Evolutionary conservation across 2,797 vertebrate species (phyloP).

Genomic region (Tenualosa thibaudeaui): DNA sequence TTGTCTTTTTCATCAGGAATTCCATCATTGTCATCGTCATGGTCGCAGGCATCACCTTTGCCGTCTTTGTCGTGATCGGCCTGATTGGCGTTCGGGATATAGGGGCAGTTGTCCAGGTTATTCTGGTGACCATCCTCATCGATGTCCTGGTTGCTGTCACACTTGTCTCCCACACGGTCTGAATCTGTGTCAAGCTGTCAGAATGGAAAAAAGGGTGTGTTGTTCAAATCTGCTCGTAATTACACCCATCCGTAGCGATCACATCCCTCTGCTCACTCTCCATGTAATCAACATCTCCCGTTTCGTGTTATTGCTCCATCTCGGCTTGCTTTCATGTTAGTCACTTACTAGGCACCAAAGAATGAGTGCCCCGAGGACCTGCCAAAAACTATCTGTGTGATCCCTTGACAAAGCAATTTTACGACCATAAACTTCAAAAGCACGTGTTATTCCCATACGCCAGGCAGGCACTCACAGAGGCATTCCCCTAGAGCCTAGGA

Average conservation of each 20-base stretch:
- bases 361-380: constrained; percentile 27
- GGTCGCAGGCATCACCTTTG: constrained; percentile 95
- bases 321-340: background rate
- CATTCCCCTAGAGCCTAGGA: constrained; percentile 45
- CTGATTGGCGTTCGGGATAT: constrained; percentile 95
- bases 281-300: background rate
- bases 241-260: background rate
- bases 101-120: constrained; percentile 97
- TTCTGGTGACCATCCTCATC: constrained; percentile 98
- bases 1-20: constrained; percentile 96
- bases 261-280: background rate
- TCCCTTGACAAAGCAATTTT: constrained; percentile 21
- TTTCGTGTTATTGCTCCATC: background rate
- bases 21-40: constrained; percentile 95
- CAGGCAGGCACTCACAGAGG: constrained; percentile 29
- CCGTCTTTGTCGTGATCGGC: constrained; percentile 97
- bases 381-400: constrained; percentile 49
- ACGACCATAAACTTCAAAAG: background rate
- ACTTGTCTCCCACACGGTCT: constrained; percentile 91
- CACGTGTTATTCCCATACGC: background rate
- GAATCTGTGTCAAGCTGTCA: constrained; percentile 90
- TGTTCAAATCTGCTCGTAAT: background rate
- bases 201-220: constrained; percentile 9
- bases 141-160: constrained; percentile 96
- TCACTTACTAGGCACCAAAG: background rate